Percentiles rank a stretch among this genome's conserved stretches.
Conservation (phyloP, 2,113 vertebrate genomes). For the Archilochus colubris region DNA sequence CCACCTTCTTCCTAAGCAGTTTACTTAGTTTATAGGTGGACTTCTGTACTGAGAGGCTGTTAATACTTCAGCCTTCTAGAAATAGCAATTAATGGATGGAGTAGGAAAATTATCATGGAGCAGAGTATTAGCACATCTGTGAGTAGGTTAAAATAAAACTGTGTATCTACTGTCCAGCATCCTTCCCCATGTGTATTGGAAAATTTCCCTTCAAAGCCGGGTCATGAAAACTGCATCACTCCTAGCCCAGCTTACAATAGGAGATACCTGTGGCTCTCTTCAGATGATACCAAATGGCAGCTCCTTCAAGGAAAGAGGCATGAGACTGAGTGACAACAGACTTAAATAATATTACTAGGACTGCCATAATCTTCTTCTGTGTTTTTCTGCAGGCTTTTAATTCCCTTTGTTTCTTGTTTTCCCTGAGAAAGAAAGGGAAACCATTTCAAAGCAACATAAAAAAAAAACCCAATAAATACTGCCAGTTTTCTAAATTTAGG, state of each 20-base stretch:
- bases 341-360: neutral
- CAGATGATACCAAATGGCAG: neutral
- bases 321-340: accelerated
- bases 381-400: neutral
- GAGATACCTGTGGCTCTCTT: neutral
- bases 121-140: neutral
- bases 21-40: neutral
- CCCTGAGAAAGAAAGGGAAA: neutral
- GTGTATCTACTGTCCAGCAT: neutral
- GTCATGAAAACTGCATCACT: neutral
- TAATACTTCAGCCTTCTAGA: neutral
- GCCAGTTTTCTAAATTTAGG: neutral
- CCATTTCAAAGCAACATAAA: neutral
- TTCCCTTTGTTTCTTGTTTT: neutral
- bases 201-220: neutral
- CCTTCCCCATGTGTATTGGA: neutral
- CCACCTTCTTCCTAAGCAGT: neutral
- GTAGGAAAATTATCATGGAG: neutral
- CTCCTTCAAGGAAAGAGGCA: neutral
- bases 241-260: neutral
- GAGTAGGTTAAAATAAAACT: neutral
- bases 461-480: neutral
- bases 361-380: neutral
- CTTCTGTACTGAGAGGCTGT: neutral
- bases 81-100: neutral